Evolutionary conservation across 2,888 invertebrate species (phyloP).

Genomic region (Phyto melanocephala): DNA sequence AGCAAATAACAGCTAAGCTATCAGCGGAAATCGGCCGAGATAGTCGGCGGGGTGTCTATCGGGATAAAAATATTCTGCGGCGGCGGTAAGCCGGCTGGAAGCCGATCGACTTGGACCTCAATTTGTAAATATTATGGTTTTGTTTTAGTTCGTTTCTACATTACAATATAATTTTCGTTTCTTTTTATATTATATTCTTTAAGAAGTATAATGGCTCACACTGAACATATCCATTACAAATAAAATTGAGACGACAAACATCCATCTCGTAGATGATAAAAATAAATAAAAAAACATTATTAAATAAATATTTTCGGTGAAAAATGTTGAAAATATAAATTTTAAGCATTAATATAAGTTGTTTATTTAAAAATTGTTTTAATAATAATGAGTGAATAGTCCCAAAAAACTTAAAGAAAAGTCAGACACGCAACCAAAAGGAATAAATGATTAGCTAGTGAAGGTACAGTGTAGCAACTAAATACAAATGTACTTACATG

Average conservation of each 20-base stretch:
- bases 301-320: neutral
- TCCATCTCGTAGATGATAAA: slow-evolving; percentile 23
- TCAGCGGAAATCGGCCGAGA: too few relatives aligned
- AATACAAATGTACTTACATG: neutral
- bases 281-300: neutral
- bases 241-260: slow-evolving; percentile 32
- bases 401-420: slow-evolving; percentile 27
- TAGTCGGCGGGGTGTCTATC: too few relatives aligned
- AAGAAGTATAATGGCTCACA: neutral
- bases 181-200: neutral
- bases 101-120: too few relatives aligned
- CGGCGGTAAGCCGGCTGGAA: too few relatives aligned
- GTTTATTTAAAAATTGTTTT: neutral
- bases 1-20: too few relatives aligned
- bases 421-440: slow-evolving; percentile 65
- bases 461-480: neutral
- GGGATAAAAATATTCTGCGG: too few relatives aligned
- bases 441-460: slow-evolving; percentile 23
- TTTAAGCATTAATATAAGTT: too few relatives aligned
- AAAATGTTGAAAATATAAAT: too few relatives aligned
- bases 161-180: neutral
- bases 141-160: neutral
- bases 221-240: slow-evolving; percentile 23
- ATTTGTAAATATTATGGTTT: too few relatives aligned
- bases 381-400: too few relatives aligned